These are phyloP conservation scores for Mastacembelus armatus DNA, from an alignment of 2,797 vertebrate species.

Conservation along the genomic window DNA sequence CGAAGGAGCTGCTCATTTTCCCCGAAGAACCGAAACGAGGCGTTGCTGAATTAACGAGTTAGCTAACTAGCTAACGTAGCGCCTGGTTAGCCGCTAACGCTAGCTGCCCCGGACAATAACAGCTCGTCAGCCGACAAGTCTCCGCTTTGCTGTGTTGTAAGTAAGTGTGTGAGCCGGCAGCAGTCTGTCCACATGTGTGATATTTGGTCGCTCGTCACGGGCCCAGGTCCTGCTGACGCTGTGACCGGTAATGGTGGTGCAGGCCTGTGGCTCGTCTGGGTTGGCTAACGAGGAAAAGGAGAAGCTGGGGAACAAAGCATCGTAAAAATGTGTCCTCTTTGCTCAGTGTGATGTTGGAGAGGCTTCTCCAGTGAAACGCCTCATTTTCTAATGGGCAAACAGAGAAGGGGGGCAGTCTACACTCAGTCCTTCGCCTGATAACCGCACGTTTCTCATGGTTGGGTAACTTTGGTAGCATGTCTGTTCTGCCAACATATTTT, in stretches of 20 bases:
- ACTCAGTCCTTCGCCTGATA: no score
- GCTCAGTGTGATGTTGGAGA: not conserved
- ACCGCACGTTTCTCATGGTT: no score
- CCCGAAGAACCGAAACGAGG: conserved; percentile 2
- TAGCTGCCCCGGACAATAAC: conserved; percentile 64
- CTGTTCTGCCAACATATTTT: not conserved
- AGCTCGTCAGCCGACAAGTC: conserved; percentile 62
- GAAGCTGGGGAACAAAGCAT: not conserved
- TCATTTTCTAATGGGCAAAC: no score
- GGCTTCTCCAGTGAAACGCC: no score
- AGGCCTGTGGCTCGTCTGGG: conserved; percentile 55
- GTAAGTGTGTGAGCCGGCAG: conserved; percentile 60
- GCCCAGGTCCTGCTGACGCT: conserved; percentile 3
- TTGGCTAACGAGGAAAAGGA: conserved; percentile 42
- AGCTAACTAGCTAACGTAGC: conserved; percentile 58
- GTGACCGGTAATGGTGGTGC: conserved; percentile 43
- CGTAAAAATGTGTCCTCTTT: not conserved
- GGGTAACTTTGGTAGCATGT: not conserved
- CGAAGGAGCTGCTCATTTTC: not conserved
- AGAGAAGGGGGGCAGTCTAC: not conserved
- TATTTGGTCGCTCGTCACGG: not conserved
- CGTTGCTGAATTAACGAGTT: conserved; percentile 39
- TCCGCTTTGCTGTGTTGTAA: conserved; percentile 35
- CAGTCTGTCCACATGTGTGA: not conserved
- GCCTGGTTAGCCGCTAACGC: conserved; percentile 60